Evolutionary conservation across 2,113 vertebrate species (phyloP), one percentile per base, ranked within the genome.

Genomic region (Nothocercus nigrocapillus): DNA sequence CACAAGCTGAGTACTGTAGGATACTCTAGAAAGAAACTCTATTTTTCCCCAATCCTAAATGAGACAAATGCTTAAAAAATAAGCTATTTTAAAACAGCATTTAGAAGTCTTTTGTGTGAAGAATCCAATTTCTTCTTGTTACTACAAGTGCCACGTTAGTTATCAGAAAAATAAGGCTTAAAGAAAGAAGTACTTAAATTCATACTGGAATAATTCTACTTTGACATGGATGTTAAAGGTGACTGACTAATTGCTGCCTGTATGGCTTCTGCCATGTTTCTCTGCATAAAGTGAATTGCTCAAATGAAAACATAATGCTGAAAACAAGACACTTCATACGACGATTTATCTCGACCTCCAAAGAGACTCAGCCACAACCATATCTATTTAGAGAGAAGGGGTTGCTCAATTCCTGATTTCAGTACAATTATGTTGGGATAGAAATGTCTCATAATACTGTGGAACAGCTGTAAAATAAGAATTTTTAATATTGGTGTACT

Each of bases 41-140:
- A 64, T 78, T 82, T 76, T 10, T 24, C 34, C 34, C 20, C 7
- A 38, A 27, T 72, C n/a, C 11, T n/a, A 45, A 75, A 18, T 54
- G 67, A 64, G 63, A 68, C 61, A 93, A 81, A 75, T 68, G 25
- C 19, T 34, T 78, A 51, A 88, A 58, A 94, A 88, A 38, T 20
- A 72, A 67, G 66, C 21, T 49, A 86, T 16, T 54, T 80, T 87
- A 38, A 81, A 90, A 17, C 13, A 86, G 6, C 66, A 89, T 83
- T 81, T 68, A 68, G 47, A 64, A 61, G 8, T 90, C 24, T 77
- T 17, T 82, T 53, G 7, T n/a, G 7, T 77, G 49, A 90, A 81
- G 21, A 67, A 77, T 78, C 59, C 28, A 27, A 77, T 88, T 88
- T 24, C 40, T 90, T 85, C 69, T 80, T 27, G 16, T 66, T 73